A percentile compares a stretch with the other conserved stretches of the same genome.
These are phyloP conservation scores for Asteroscopus sphinx DNA, from an alignment of 2,888 invertebrate genomes.

Conservation along the genomic window DNA sequence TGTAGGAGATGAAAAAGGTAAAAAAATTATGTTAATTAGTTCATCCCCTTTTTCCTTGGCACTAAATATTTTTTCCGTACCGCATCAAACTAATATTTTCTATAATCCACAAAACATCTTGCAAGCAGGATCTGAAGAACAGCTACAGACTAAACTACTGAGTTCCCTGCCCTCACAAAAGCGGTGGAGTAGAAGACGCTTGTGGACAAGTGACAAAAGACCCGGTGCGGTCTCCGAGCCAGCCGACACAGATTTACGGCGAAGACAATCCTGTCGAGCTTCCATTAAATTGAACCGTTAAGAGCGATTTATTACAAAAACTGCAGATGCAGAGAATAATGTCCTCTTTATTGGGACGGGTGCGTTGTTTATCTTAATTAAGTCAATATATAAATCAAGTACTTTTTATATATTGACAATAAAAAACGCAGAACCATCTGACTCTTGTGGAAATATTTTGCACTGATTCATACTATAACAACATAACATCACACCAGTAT, in stretches of 20 bases:
- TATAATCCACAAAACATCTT: too few species aligned
- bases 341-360: conserved; percentile 35
- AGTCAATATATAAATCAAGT: conserved; percentile 10
- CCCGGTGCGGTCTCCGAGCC: conserved; percentile 58
- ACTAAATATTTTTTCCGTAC: too few species aligned
- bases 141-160: conserved; percentile 32
- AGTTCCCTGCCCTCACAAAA: conserved; percentile 32
- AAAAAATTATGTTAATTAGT: too few species aligned
- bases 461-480: too few species aligned
- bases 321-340: conserved; percentile 46
- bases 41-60: too few species aligned
- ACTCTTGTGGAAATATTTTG: too few species aligned
- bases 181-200: conserved; percentile 49
- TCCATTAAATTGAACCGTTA: conserved; percentile 62
- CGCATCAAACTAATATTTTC: too few species aligned
- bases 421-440: too few species aligned
- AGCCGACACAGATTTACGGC: conserved; percentile 67
- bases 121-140: not conserved
- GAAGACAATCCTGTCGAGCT: conserved; percentile 59
- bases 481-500: too few species aligned
- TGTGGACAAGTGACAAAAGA: conserved; percentile 74
- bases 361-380: conserved; percentile 42
- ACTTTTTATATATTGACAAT: not conserved
- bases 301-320: conserved; percentile 59
- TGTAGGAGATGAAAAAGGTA: too few species aligned